Base-by-base conservation (phyloP, 2,888 invertebrate species). In the Polydrusus cervinus region DNA sequence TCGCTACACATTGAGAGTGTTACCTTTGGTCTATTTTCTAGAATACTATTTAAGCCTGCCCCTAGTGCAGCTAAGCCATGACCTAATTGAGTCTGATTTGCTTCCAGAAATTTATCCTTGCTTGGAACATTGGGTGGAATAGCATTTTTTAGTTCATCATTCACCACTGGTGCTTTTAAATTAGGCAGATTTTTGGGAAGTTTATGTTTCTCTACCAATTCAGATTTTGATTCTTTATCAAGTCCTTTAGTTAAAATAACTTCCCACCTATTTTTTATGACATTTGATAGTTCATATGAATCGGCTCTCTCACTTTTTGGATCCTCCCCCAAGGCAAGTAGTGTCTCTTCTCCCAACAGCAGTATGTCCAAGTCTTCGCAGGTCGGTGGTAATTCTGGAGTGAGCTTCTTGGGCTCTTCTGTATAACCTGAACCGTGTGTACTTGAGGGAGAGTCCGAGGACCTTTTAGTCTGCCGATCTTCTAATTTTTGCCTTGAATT, bases 51-150 rank as follows among this genome's bases (percentile, higher is more conserved):
- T 11, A 45, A n/a, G n/a, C 45, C 45, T 45, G 13, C n/a, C 6
- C 45, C 45, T n/a, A 45, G 45, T n/a, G 45, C 45, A 45, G 45
- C 13, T 6, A 45, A n/a, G n/a, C 45, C 45, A 6, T 45, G 45
- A 6, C 45, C 45, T 45, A 45, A 45, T n/a, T n/a, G 13, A 6
- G 45, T n/a, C 13, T 45, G 45, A n/a, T 13, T 45, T n/a, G n/a
- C n/a, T 6, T 45, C n/a, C n/a, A 45, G 45, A 45, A 45, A 45
- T 45, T 45, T 45, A n/a, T 45, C 45, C n/a, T 45, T 45, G 13
- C n/a, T 45, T n/a, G n/a, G 45, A n/a, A 45, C n/a, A n/a, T n/a
- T 13, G 13, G 45, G 13, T 6, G 45, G 45, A 13, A 45, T n/a
- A n/a, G 45, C 45, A 1, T 45, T 45, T 45, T 45, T 45, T 6